phyloP scores from a whole-genome alignment of 2,113 vertebrate genomes.

The Tympanuchus pallidicinctus region DNA sequence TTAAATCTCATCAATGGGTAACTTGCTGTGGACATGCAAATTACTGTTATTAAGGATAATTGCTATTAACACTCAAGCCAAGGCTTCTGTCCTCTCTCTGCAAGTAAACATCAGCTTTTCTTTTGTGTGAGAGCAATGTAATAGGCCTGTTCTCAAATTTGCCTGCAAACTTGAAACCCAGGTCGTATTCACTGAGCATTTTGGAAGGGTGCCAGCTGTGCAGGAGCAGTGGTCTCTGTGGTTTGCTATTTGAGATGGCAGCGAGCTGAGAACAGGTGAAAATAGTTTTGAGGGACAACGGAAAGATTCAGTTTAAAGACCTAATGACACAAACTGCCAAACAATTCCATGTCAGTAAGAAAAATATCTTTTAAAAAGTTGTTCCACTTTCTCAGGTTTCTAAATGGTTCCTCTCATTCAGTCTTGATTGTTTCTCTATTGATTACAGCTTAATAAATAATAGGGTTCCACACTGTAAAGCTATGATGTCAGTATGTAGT shows the following conservation, averaged over 20 bases:
- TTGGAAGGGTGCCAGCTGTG: background rate
- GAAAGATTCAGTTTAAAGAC: background rate
- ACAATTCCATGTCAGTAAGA: background rate
- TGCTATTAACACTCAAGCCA: background rate
- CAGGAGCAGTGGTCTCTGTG: background rate
- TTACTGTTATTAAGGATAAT: slow-evolving; percentile 36
- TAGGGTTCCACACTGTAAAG: background rate
- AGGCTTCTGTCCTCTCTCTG: background rate
- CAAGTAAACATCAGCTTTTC: background rate
- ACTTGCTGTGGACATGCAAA: background rate
- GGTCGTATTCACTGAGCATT: background rate
- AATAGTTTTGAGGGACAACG: background rate
- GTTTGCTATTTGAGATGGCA: background rate
- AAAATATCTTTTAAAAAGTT: background rate
- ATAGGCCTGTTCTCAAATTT: background rate
- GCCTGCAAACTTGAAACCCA: background rate
- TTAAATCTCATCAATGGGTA: background rate
- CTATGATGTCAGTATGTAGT: background rate
- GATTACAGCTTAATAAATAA: slow-evolving; percentile 3
- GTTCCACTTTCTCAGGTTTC: background rate
- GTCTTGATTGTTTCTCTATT: background rate
- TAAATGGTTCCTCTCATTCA: background rate
- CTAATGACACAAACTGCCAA: background rate
- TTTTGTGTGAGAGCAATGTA: background rate
- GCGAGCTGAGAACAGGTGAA: background rate